Evolutionary conservation across 2,113 vertebrate species (phyloP).

Genomic region (Octodon degus): DNA sequence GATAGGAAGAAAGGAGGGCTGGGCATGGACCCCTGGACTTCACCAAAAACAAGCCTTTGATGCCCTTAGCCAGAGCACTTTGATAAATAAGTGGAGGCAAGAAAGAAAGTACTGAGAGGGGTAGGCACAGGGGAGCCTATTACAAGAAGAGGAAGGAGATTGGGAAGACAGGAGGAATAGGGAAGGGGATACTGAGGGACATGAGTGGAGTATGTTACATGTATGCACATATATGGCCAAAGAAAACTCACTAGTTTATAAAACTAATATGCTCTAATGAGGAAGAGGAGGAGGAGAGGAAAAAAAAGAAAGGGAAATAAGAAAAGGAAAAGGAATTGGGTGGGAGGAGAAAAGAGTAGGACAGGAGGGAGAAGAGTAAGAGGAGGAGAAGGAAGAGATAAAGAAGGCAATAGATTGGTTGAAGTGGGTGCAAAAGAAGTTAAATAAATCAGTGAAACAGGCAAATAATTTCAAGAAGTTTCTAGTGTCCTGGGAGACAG

Average conservation of each 20-base stretch:
- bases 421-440: neutral
- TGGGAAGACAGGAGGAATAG: neutral
- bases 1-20: neutral
- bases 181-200: neutral
- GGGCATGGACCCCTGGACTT: neutral
- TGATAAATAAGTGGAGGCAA: neutral
- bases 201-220: neutral
- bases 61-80: neutral
- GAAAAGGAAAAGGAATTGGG: neutral
- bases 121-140: neutral
- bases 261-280: neutral
- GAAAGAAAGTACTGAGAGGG: too few species aligned
- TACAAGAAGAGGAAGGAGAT: neutral
- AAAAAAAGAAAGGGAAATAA: too few species aligned
- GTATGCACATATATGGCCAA: neutral
- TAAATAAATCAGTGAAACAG: accelerated
- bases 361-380: neutral
- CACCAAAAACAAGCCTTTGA: neutral
- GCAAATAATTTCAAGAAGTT: neutral
- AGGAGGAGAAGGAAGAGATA: neutral
- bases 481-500: neutral
- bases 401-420: neutral
- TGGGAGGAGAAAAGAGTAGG: neutral
- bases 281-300: neutral
- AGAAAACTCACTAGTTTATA: neutral